Base-by-base conservation (phyloP, 2,888 invertebrate genomes). In the Thelaira solivaga region DNA sequence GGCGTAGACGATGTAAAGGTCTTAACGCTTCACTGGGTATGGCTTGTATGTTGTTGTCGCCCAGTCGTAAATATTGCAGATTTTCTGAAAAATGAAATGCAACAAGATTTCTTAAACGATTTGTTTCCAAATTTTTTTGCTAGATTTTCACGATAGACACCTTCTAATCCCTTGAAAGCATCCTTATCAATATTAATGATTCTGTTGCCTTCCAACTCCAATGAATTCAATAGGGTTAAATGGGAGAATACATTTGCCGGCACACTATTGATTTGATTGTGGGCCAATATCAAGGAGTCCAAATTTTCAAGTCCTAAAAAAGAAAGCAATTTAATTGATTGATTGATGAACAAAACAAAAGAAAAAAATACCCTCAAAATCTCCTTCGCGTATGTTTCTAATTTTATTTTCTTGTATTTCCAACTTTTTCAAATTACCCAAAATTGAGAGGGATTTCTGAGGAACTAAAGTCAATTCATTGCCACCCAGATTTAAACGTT, bases 321-420 rank as follows among this genome's bases (percentile, higher is more conserved):
- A 7, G 16, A 41, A 29, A 11, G 3, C 0, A 51, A n/a, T n/a
- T n/a, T n/a, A n/a, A n/a, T n/a, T n/a, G n/a, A n/a, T n/a, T n/a
- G n/a, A n/a, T n/a, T n/a, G n/a, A n/a, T n/a, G n/a, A n/a, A n/a
- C n/a, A n/a, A n/a, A n/a, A n/a, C n/a, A n/a, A n/a, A n/a, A n/a
- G n/a, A n/a, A 3, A 13, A n/a, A 53, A 13, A 41, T 90, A 95
- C 96, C 97, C 90, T 93, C 93, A 87, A 97, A 97, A 87, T 97
- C 96, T 34, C 95, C 95, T 86, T 95, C 95, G 47, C 92, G 90
- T 81, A 97, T 95, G 29, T 91, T 90, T 43, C 92, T 90, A 76
- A 97, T 95, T 81, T 92, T 92, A 86, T 97, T 97, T 86, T 96
- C 96, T 85, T 96, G 96, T 90, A 97, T 93, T 89, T 96, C 96